Evolutionary conservation across 1,140 invertebrate species (phyloP).

Genomic region (Magallana ariakensis): DNA sequence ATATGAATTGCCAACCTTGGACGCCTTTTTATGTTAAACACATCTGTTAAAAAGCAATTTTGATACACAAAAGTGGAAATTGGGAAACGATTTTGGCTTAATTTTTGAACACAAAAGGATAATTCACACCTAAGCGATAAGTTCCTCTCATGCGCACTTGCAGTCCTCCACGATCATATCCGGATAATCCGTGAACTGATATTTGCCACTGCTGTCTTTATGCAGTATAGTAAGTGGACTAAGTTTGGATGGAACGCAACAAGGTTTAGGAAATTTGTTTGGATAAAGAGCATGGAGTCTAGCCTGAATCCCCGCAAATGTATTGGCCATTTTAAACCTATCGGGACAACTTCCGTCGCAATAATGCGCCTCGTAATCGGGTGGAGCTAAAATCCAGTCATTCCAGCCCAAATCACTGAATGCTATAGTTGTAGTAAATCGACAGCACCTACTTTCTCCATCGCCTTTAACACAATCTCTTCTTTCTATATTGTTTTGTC

Average conservation of each 20-base stretch:
- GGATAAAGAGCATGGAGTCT: slow-evolving; percentile 68
- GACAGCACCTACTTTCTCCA: slow-evolving; percentile 71
- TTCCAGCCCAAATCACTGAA: slow-evolving; percentile 74
- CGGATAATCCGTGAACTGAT: slow-evolving; percentile 61
- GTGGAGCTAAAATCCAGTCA: slow-evolving; percentile 72
- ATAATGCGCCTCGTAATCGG: slow-evolving; percentile 71
- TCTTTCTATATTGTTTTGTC: slow-evolving; percentile 44
- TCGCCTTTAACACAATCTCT: slow-evolving; percentile 61
- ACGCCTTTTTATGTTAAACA: neutral
- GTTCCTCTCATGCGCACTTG: slow-evolving; percentile 57
- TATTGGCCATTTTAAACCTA: slow-evolving; percentile 73
- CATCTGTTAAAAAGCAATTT: neutral
- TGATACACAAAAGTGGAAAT: neutral
- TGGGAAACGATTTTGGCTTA: neutral
- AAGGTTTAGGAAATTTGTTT: slow-evolving; percentile 57
- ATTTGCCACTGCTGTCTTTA: slow-evolving; percentile 54
- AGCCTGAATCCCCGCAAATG: slow-evolving; percentile 72
- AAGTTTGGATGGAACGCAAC: slow-evolving; percentile 62
- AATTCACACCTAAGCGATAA: slow-evolving; percentile 8
- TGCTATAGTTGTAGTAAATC: slow-evolving; percentile 69
- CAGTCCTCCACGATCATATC: slow-evolving; percentile 65
- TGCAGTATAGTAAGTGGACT: slow-evolving; percentile 64
- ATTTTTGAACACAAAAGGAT: slow-evolving; percentile 32
- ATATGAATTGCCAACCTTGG: neutral
- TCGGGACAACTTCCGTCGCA: slow-evolving; percentile 73